Conservation (phyloP, 2,888 invertebrate genomes). For the Nesidiocoris tenuis region DNA sequence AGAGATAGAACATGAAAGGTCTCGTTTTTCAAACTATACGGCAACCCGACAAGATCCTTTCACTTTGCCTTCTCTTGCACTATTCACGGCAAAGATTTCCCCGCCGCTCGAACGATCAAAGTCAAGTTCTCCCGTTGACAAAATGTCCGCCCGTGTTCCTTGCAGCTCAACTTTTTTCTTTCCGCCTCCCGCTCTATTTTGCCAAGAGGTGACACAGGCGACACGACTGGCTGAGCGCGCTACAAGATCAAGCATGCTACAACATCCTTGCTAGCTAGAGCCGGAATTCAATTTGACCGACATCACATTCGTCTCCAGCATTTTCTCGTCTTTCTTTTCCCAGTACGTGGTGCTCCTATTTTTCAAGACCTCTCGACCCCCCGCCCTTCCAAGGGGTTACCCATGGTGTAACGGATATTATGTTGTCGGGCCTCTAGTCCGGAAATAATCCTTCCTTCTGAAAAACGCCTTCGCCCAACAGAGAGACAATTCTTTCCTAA, state of each 20-base stretch:
- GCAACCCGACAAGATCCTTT: too few relatives aligned
- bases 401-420: too few relatives aligned
- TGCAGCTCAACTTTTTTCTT: not conserved
- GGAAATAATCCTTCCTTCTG: not conserved
- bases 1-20: too few relatives aligned
- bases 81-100: not conserved
- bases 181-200: not conserved
- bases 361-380: not conserved
- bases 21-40: too few relatives aligned
- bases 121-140: not conserved
- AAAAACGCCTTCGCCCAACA: not conserved
- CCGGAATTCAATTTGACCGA: not conserved
- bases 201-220: not conserved
- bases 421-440: not conserved
- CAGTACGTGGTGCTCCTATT: not conserved
- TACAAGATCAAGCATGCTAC: too few relatives aligned
- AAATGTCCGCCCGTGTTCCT: not conserved
- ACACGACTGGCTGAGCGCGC: not conserved
- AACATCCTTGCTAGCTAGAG: not conserved
- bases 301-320: not conserved
- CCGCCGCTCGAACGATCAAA: not conserved
- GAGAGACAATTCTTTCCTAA: too few relatives aligned
- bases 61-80: not conserved
- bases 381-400: not conserved
- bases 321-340: not conserved